Percentiles rank a stretch among this genome's conserved stretches.
These are phyloP conservation scores for Actenoides hombroni DNA, from an alignment of 2,113 vertebrate genomes.

Conservation along the genomic window DNA sequence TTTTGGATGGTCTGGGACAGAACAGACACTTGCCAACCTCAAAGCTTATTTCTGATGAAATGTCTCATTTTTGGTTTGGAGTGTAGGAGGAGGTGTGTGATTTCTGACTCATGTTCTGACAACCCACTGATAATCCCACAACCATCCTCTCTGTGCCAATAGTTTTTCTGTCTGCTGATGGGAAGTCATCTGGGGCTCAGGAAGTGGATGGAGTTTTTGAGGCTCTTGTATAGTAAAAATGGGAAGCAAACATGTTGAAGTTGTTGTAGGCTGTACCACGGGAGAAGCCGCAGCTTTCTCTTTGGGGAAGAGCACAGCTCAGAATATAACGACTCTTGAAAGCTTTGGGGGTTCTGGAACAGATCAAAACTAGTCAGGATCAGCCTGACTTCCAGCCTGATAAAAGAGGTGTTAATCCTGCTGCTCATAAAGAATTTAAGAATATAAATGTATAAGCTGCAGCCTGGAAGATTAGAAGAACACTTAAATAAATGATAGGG, in stretches of 20 bases:
- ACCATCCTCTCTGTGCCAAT: background rate
- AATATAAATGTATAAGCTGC: background rate
- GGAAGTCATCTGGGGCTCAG: background rate
- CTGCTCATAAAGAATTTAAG: conserved; percentile 45
- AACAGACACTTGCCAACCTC: background rate
- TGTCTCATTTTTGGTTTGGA: background rate
- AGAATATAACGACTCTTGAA: background rate
- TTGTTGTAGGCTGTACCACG: background rate
- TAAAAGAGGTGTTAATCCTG: conserved; percentile 29
- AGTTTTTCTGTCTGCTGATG: background rate
- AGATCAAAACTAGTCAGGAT: background rate
- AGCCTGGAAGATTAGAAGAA: conserved; percentile 12
- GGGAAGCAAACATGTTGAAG: background rate
- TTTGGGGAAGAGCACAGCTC: background rate
- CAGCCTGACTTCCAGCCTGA: background rate
- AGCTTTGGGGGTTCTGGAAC: background rate
- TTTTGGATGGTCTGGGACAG: background rate
- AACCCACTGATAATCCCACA: background rate
- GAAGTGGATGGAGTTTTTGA: background rate
- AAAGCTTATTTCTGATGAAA: background rate
- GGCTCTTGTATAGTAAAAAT: background rate
- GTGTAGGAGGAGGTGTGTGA: background rate
- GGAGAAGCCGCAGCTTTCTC: background rate
- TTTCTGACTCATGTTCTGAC: background rate
- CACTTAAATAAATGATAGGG: conserved; percentile 25